Conservation (phyloP, 2,888 invertebrate species). For the Eupithecia insigniata region DNA sequence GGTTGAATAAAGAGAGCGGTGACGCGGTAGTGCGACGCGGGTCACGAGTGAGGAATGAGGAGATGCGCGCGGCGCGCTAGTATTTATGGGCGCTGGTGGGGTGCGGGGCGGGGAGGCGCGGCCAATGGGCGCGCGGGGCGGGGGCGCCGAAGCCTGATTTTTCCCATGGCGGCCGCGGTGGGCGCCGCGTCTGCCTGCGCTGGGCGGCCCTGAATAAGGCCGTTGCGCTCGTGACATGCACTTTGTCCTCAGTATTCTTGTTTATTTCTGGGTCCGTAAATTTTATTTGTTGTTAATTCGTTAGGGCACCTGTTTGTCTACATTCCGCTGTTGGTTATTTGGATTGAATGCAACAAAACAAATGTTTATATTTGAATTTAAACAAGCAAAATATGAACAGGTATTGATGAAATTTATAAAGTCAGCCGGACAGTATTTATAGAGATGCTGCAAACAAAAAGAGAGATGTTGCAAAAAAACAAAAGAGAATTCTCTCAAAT, state of each 20-base stretch:
- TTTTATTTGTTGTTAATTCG: conserved; percentile 51
- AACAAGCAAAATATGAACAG: background rate
- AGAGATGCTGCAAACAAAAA: background rate
- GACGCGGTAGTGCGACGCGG: conserved; percentile 64
- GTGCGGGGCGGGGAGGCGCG: conserved; percentile 77
- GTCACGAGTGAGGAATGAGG: conserved; percentile 79
- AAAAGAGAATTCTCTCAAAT: background rate
- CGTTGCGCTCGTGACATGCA: conserved; percentile 82
- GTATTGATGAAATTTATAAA: background rate
- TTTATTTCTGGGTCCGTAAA: conserved; percentile 61
- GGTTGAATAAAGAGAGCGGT: conserved; percentile 54
- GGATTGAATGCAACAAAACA: conserved; percentile 22
- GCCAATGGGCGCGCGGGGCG: conserved; percentile 80
- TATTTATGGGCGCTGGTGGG: conserved; percentile 79
- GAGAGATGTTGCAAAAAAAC: background rate
- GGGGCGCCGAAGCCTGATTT: conserved; percentile 82
- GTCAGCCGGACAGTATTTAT: background rate
- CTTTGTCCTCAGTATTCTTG: conserved; percentile 70
- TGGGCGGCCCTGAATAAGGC: conserved; percentile 81
- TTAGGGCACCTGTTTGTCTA: conserved; percentile 39
- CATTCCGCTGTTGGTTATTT: conserved; percentile 30
- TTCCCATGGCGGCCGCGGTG: conserved; percentile 75
- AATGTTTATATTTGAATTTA: conserved; percentile 12
- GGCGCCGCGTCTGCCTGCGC: conserved; percentile 76
- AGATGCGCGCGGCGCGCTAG: conserved; percentile 72